phyloP scores from a whole-genome alignment of 2,797 vertebrate genomes.

The Todus mexicanus region DNA sequence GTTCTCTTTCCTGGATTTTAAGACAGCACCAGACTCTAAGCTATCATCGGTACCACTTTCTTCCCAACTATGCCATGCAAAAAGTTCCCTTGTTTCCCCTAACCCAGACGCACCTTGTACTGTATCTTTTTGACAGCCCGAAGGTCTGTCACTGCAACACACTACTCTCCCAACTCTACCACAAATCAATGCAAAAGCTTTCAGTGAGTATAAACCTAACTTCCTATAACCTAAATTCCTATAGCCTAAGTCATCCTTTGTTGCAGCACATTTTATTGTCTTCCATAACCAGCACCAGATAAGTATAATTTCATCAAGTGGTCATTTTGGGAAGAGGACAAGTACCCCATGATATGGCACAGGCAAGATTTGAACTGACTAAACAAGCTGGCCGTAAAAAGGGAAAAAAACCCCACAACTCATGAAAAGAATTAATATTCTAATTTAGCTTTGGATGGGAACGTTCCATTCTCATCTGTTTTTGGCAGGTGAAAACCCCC shows the following conservation, averaged over 20 bases:
- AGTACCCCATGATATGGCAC: background rate
- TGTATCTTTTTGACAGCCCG: rapidly evolving
- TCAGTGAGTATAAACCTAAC: background rate
- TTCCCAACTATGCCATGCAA: background rate
- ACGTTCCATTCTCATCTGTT: background rate
- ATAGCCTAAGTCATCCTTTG: background rate
- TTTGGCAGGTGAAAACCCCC: background rate
- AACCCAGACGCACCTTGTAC: background rate
- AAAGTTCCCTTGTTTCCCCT: background rate
- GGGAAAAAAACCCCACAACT: background rate
- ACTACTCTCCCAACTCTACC: background rate
- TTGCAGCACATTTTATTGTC: background rate
- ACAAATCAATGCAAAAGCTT: background rate
- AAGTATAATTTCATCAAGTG: background rate
- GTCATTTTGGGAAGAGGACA: background rate
- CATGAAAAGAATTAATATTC: background rate
- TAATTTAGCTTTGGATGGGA: background rate
- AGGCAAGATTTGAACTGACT: background rate
- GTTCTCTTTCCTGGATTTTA: background rate
- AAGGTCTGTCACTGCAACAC: background rate
- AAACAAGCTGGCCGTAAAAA: background rate
- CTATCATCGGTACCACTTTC: background rate
- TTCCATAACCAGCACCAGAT: background rate
- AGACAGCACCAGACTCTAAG: background rate
- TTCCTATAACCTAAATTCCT: background rate